Evolutionary conservation across 1,140 invertebrate species (phyloP).

Genomic region (Holotrichia oblita): DNA sequence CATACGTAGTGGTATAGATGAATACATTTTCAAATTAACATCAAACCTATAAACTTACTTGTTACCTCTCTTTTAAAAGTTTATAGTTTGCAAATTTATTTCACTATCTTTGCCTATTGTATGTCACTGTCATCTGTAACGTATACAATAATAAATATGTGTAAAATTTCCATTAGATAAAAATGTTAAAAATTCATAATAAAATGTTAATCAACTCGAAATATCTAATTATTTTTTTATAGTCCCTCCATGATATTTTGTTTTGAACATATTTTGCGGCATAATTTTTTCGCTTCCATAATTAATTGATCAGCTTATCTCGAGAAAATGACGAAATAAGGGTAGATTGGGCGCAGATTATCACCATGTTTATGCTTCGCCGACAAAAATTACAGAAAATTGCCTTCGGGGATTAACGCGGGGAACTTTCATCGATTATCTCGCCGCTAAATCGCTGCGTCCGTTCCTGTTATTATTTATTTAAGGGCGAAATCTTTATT

Average conservation of each 20-base stretch:
- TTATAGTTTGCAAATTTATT: too few relatives aligned
- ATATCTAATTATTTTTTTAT: background rate
- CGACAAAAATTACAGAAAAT: constrained; percentile 13
- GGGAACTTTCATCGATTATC: constrained; percentile 4
- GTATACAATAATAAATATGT: too few relatives aligned
- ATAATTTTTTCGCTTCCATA: background rate
- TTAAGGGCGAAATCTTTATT: background rate
- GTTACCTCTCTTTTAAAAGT: too few relatives aligned
- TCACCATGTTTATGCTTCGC: background rate
- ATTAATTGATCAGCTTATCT: background rate
- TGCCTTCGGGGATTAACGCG: background rate
- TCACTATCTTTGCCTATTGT: too few relatives aligned
- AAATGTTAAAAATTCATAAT: too few relatives aligned
- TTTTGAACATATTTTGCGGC: background rate
- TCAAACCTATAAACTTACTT: too few relatives aligned
- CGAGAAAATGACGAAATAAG: background rate
- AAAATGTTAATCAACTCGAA: too few relatives aligned
- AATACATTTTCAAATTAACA: too few relatives aligned
- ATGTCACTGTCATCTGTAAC: too few relatives aligned
- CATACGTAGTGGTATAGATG: too few relatives aligned
- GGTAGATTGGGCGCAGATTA: background rate
- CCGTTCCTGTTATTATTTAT: background rate
- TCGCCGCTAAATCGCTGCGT: background rate
- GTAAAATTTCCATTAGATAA: too few relatives aligned
- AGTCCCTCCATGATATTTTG: background rate